Evolutionary conservation across 2,797 vertebrate genomes (phyloP), one percentile per base, ranked within the genome.

Genomic region (Coregonus suidteri): DNA sequence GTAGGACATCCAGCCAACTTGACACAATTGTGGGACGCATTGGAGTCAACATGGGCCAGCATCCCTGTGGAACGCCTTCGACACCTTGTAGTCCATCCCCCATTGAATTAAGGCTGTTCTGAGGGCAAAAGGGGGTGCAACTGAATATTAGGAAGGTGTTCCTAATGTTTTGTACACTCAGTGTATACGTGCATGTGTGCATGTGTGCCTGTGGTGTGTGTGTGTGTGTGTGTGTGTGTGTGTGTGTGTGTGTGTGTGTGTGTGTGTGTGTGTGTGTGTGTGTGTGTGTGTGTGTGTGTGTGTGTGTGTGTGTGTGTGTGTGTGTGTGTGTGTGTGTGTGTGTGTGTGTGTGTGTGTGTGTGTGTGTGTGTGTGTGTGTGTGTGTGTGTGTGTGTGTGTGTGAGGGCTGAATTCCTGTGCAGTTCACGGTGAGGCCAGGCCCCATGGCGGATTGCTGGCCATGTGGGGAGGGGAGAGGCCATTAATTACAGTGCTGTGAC

Each of bases 401-500:
- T n/a, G 86, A 65, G 70, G 76, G 64, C 86, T 86, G 85, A 92
- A 95, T 95, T 95, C 93, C 93, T 92, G 79, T 25, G 59, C 93
- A 94, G 94, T 94, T 95, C 94, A 95, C 82, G 76, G 88, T 80
- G 89, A 94, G 93, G 94, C 90, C 94, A 93, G 88, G 87, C 87
- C 92, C 91, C 87, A 88, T 90, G 91, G 92, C 87, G 85, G 90
- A 93, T 91, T 77, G 85, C 90, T 79, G 86, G 56, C 56, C n/a
- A n/a, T n/a, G 56, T 9, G 56, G 56, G 56, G n/a, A 62, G 56
- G n/a, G 88, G 91, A 90, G 91, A 92, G 92, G 87, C 91, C 93
- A 94, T 95, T 95, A 93, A 94, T 95, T 94, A 94, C 92, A 90
- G 88, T 78, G 88, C 91, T 87, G 88, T 94, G 94, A 94, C 94